Conservation (phyloP, 1,140 invertebrate genomes). For the Drosophila fuyamai region DNA sequence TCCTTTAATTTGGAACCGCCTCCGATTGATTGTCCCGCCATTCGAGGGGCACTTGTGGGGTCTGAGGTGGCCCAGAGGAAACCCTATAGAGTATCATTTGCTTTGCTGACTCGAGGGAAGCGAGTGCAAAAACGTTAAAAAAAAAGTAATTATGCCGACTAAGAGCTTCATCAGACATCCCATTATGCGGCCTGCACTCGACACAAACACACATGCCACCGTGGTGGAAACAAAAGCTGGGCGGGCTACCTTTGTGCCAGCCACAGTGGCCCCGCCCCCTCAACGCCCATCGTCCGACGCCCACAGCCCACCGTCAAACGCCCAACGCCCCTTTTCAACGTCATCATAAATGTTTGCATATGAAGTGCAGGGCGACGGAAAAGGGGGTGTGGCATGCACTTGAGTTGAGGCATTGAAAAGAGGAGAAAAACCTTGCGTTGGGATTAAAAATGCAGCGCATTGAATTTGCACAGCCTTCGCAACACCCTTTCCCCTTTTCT, state of each 20-base stretch:
- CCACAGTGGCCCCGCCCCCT: constrained; percentile 26
- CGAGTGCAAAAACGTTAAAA: constrained; percentile 25
- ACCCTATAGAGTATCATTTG: constrained; percentile 45
- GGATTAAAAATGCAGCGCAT: constrained; percentile 83
- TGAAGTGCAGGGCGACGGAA: constrained; percentile 53
- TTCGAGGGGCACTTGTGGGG: constrained; percentile 13
- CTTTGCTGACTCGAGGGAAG: constrained; percentile 8
- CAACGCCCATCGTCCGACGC: constrained; percentile 6
- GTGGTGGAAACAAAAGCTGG: constrained; percentile 64
- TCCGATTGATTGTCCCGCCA: constrained; percentile 28
- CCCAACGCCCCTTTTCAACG: constrained; percentile 22
- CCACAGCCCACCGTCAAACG: constrained; percentile 2
- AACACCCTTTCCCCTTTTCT: constrained; percentile 1
- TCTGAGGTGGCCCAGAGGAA: neutral
- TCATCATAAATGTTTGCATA: constrained; percentile 81
- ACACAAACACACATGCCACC: constrained; percentile 53
- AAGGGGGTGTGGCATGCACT: constrained; percentile 68
- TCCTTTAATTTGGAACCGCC: constrained; percentile 20
- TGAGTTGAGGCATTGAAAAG: constrained; percentile 77
- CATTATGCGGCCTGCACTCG: constrained; percentile 80
- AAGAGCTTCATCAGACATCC: constrained; percentile 83
- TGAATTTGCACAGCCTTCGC: constrained; percentile 68
- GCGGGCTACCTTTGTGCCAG: constrained; percentile 67
- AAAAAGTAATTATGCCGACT: constrained; percentile 83
- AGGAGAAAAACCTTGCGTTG: constrained; percentile 70